Evolutionary conservation across 1,140 invertebrate genomes (phyloP), one percentile per base, ranked within the genome.

Genomic region (Lasaia peninsularis): DNA sequence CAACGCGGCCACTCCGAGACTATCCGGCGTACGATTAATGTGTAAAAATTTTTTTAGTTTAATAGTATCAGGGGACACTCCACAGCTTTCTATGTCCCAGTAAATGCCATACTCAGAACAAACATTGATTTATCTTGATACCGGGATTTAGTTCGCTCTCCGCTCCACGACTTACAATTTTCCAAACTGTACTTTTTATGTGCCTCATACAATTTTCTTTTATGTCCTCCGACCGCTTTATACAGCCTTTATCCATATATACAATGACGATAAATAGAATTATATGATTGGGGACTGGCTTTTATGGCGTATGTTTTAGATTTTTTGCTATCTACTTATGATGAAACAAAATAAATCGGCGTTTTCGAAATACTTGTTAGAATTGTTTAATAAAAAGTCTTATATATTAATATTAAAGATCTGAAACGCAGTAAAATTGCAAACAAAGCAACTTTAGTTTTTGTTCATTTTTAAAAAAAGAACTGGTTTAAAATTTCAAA

Each of bases 91-190:
- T 40, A 11, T 48, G 31, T 55, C n/a, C 21, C 50, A 51, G 35
- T 58, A 80, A 83, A 74, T 81, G 75, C 69, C 74, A 60, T 69
- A 65, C 73, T 86, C 73, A 55, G 67, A 67, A 78, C 77, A 75
- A 85, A 86, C 77, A 87, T 86, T 87, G 84, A 87, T 87, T 86
- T 87, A 86, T 87, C 78, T 79, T 83, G 80, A 86, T 83, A 84
- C 82, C 57, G 63, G 78, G 82, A 78, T 80, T 80, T 75, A 74
- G 60, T 70, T 65, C 63, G 61, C 65, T 69, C 72, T 68, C 65
- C 67, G 55, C 63, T 58, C 65, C 70, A 50, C 66, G 85, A 88
- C 85, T 88, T 86, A 78, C 85, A 82, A 88, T 88, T 85, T 84
- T 70, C 67, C 67, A 69, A 64, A 62, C 60, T 64, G 71, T 79